Evolutionary conservation across 2,888 invertebrate genomes (phyloP), one percentile per base, ranked within the genome.

Genomic region (Drosophila limbata): DNA sequence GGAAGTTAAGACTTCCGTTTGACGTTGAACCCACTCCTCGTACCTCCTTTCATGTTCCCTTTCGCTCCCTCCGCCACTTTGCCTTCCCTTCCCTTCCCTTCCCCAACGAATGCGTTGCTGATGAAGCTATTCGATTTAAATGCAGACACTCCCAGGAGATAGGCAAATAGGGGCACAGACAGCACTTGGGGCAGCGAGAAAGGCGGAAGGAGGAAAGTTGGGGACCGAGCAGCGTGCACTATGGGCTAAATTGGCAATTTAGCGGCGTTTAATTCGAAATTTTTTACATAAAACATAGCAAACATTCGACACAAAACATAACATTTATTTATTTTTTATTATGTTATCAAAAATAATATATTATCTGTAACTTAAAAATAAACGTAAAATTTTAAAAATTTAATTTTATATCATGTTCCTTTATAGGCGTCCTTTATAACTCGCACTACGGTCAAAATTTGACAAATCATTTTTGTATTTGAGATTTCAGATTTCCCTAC

Each of bases 81-180:
- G 10, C 28, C 70, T 15, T 5, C 44, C 37, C 31, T 62, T 45
- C 62, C 53, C 1, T 1, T 9, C 4, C 25, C n/a, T 13, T 6
- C n/a, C n/a, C 11, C 11, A 25, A 45, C 8, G n/a, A 28, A 10
- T 47, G 33, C 19, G 55, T 64, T 67, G 73, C 77, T 88, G 83
- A 84, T 84, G 84, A 88, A 84, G 84, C 82, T 69, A 87, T 84
- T 87, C 84, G 84, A 84, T 88, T 87, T 87, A 71, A 84, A 84
- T 86, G 87, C 87, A 71, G 79, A 68, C 69, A 67, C 60, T 69
- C 39, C 66, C 62, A 39, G 35, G 37, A 47, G 56, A 62, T 62
- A 73, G 72, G 25, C 35, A 65, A 51, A 62, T 53, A 67, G 63
- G 67, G 67, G 62, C 53, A 62, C 52, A 47, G 9, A n/a, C 47